Evolutionary conservation across 92 coral and sea anemone species (phyloP).

Genomic region (Epizoanthus stellaris): DNA sequence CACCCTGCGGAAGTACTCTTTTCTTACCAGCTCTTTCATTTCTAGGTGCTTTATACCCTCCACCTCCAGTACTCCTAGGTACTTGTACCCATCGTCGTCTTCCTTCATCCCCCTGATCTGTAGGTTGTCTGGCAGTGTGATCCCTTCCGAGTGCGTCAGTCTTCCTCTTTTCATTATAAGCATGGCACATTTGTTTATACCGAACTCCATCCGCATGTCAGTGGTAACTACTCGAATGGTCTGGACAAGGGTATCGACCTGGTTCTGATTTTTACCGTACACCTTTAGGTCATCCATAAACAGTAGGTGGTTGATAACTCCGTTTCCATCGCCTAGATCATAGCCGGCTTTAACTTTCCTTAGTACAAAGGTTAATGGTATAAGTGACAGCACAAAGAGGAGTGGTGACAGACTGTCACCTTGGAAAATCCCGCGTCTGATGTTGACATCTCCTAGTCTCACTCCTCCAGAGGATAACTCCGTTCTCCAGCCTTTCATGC

Average conservation of each 20-base stretch:
- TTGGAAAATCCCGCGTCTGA: conserved; percentile 46
- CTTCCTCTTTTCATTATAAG: conserved; percentile 27
- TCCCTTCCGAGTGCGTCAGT: conserved; percentile 29
- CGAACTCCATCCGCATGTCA: conserved; percentile 51
- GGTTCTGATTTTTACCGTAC: conserved; percentile 21
- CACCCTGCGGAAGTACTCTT: conserved; percentile 56
- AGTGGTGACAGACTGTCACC: conserved; percentile 56
- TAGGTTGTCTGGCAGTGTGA: conserved; percentile 11
- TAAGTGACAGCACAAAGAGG: conserved; percentile 39
- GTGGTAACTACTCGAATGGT: conserved; percentile 26
- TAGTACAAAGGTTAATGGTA: conserved; percentile 43
- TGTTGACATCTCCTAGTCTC: conserved; percentile 24
- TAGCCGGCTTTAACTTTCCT: conserved; percentile 14
- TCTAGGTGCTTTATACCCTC: conserved; percentile 21
- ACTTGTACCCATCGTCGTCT: conserved; percentile 21
- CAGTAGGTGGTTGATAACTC: conserved; percentile 1
- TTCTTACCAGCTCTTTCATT: conserved; percentile 44
- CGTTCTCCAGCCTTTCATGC: conserved; percentile 39
- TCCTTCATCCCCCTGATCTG: conserved; percentile 21
- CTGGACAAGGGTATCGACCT: conserved; percentile 10
- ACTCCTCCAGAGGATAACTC: conserved; percentile 39
- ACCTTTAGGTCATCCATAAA: conserved; percentile 34
- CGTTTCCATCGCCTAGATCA: conserved; percentile 10
- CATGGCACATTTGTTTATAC: conserved; percentile 46
- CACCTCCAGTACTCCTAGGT: conserved; percentile 39